These are phyloP conservation scores for Diplodus puntazzo DNA, from an alignment of 2,797 vertebrate species.

Conservation along the genomic window DNA sequence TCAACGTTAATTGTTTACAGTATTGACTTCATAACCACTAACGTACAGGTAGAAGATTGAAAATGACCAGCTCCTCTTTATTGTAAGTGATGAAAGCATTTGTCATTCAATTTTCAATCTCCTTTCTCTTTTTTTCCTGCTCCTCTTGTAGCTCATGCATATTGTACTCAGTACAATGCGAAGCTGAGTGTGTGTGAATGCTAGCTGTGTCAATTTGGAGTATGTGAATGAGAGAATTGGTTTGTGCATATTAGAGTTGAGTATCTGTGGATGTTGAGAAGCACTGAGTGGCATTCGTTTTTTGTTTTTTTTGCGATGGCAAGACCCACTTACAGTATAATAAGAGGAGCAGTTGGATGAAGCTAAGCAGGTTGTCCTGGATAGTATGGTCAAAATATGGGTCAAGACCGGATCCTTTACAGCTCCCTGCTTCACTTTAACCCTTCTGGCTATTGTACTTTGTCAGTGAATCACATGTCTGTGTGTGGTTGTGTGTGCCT, in stretches of 20 bases:
- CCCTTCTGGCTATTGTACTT: constrained; percentile 40
- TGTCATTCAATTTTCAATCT: constrained; percentile 3
- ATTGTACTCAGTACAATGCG: constrained; percentile 29
- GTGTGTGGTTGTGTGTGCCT: constrained; percentile 3
- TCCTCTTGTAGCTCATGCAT: constrained; percentile 22
- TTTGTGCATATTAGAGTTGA: constrained; percentile 49
- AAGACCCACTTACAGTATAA: constrained; percentile 65
- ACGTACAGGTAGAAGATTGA: not conserved
- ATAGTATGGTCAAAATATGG: constrained; percentile 71
- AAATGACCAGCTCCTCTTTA: not conserved
- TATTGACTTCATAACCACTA: not conserved
- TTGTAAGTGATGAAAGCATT: constrained; percentile 7
- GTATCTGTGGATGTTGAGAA: constrained; percentile 53
- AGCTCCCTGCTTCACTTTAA: constrained; percentile 49
- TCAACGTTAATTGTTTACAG: not conserved
- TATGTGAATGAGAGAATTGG: constrained; percentile 48
- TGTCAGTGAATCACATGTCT: constrained; percentile 10
- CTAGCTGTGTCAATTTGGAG: constrained; percentile 52
- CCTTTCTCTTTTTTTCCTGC: not conserved
- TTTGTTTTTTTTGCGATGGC: not conserved
- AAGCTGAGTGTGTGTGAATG: constrained; percentile 54
- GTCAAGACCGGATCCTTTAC: constrained; percentile 61
- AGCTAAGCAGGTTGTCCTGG: constrained; percentile 66
- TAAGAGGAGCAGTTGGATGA: constrained; percentile 48
- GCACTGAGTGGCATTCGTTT: constrained; percentile 46